Evolutionary conservation across 2,888 invertebrate species (phyloP).

Genomic region (Pterostichus madidus): DNA sequence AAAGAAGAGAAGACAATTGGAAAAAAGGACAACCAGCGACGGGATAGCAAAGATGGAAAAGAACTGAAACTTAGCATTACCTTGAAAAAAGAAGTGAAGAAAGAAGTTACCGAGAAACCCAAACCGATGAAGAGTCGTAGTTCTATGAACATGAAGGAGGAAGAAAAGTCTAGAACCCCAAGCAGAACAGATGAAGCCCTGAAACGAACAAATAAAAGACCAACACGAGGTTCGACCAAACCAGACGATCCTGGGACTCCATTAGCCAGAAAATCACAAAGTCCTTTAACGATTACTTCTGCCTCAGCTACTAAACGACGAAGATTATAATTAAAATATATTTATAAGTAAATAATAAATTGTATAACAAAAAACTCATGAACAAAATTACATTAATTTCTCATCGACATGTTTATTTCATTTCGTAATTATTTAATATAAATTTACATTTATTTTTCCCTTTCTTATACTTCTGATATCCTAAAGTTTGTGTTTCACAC

Average conservation of each 20-base stretch:
- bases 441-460: conserved; percentile 64
- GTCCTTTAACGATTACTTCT: conserved; percentile 74
- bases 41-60: conserved; percentile 74
- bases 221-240: conserved; percentile 77
- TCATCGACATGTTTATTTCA: conserved; percentile 59
- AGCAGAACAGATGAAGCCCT: conserved; percentile 70
- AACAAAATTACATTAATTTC: conserved; percentile 10
- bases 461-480: conserved; percentile 55
- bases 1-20: conserved; percentile 72
- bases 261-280: conserved; percentile 70
- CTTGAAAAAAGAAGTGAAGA: conserved; percentile 74
- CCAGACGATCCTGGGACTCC: conserved; percentile 76
- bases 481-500: conserved; percentile 56
- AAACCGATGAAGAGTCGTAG: conserved; percentile 71
- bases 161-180: conserved; percentile 70
- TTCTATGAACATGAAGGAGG: conserved; percentile 69
- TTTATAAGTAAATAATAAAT: conserved; percentile 31
- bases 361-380: background rate
- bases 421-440: conserved; percentile 64
- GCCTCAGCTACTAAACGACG: conserved; percentile 72
- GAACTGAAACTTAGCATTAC: conserved; percentile 70
- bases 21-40: conserved; percentile 72
- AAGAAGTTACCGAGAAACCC: conserved; percentile 73
- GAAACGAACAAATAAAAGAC: conserved; percentile 72
- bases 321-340: conserved; percentile 70